A percentile compares a stretch with the other conserved stretches of the same genome.
phyloP scores from a whole-genome alignment of 2,113 vertebrate species.

The Bufo gargarizans region DNA sequence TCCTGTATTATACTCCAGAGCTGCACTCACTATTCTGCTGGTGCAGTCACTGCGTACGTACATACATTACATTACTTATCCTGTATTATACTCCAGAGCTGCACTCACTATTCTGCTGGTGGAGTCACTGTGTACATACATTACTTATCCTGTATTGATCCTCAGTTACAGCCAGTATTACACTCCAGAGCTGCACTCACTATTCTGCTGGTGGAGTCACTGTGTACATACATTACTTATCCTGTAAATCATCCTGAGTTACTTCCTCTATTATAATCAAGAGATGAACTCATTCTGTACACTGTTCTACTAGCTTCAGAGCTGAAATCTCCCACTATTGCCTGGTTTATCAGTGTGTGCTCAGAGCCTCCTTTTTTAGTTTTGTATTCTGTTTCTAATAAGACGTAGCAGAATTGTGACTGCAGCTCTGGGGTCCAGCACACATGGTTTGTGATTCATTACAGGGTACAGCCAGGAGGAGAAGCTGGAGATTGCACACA shows the following conservation, averaged over 20 bases:
- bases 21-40: too few relatives aligned
- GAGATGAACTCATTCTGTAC: neutral
- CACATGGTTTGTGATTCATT: constrained; percentile 21
- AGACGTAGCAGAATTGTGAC: neutral
- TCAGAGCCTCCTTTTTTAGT: neutral
- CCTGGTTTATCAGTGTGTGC: too few relatives aligned
- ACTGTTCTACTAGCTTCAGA: neutral
- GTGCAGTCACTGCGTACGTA: too few relatives aligned
- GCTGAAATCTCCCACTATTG: too few relatives aligned
- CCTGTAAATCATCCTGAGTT: neutral
- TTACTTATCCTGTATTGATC: too few relatives aligned
- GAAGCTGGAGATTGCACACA: constrained; percentile 95
- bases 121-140: too few relatives aligned
- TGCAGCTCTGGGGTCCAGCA: neutral
- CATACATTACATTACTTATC: too few relatives aligned
- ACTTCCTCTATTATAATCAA: neutral
- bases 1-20: too few relatives aligned
- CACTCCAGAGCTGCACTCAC: neutral
- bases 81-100: too few relatives aligned
- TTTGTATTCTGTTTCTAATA: neutral
- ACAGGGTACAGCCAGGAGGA: constrained; percentile 96
- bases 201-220: neutral
- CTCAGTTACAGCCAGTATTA: too few relatives aligned
- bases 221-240: neutral
- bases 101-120: too few relatives aligned